Evolutionary conservation across 2,797 vertebrate genomes (phyloP).

Genomic region (Petrocephalus sullivani): DNA sequence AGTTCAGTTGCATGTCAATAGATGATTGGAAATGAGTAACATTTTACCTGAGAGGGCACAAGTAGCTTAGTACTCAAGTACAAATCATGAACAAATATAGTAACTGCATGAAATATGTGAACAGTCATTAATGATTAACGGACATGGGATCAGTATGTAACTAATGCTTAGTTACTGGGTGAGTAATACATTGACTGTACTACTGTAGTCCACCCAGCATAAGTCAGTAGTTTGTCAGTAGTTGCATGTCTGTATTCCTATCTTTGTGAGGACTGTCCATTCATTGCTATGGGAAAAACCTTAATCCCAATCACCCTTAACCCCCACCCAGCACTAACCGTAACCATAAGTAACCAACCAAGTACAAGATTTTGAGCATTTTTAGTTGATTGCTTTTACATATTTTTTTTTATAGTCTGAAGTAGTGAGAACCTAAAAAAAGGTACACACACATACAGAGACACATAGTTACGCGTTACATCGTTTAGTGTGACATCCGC

Average conservation of each 20-base stretch:
- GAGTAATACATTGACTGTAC: not conserved
- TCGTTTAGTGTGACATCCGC: not conserved
- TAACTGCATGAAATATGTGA: not conserved
- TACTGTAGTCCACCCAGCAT: not conserved
- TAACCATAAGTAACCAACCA: too few relatives aligned
- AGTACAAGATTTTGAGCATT: too few relatives aligned
- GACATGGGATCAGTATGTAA: not conserved
- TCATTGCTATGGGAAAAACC: too few relatives aligned
- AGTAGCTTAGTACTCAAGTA: too few relatives aligned
- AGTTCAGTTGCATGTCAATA: not conserved
- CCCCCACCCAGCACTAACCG: too few relatives aligned
- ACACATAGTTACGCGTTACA: not conserved
- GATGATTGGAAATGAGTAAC: not conserved
- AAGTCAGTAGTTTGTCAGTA: not conserved
- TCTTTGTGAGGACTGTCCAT: too few relatives aligned
- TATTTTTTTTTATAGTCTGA: too few relatives aligned
- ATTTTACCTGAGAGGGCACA: not conserved
- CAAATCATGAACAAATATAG: too few relatives aligned
- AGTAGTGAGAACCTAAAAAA: too few relatives aligned
- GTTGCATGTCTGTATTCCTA: too few relatives aligned
- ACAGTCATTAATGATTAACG: not conserved
- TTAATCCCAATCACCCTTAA: too few relatives aligned
- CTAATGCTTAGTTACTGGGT: not conserved
- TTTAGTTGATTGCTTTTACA: too few relatives aligned
- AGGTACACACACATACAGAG: not conserved